These are phyloP conservation scores for Drosophila lacicola DNA, from an alignment of 2,888 invertebrate species.

Conservation along the genomic window DNA sequence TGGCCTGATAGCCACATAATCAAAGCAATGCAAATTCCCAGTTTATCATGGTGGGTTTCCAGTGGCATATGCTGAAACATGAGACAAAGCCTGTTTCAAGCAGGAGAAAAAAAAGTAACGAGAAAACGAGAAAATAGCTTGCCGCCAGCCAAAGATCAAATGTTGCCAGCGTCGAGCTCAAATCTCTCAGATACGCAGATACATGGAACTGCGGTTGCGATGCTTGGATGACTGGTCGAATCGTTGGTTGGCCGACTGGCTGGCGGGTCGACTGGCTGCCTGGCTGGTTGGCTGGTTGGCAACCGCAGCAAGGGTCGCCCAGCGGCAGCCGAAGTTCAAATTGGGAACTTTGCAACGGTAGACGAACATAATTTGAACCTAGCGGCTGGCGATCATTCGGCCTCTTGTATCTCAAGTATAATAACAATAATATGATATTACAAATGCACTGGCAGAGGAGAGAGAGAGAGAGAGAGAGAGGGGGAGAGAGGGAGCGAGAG, in stretches of 20 bases:
- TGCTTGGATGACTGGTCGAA: constrained; percentile 25
- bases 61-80: constrained; percentile 64
- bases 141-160: constrained; percentile 76
- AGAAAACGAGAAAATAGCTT: constrained; percentile 56
- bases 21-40: constrained; percentile 39
- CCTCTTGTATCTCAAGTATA: constrained; percentile 61
- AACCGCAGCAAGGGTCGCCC: constrained; percentile 74
- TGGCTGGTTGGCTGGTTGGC: constrained; percentile 32
- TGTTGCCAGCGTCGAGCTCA: constrained; percentile 58
- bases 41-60: constrained; percentile 47
- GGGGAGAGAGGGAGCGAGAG: neutral
- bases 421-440: constrained; percentile 76
- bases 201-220: constrained; percentile 66
- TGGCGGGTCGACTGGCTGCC: constrained; percentile 22
- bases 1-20: constrained; percentile 12
- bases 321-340: constrained; percentile 73
- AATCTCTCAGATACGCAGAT: constrained; percentile 72
- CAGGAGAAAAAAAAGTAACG: constrained; percentile 21
- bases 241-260: constrained; percentile 22
- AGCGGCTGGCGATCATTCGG: constrained; percentile 55
- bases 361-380: constrained; percentile 71
- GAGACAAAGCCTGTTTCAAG: constrained; percentile 55
- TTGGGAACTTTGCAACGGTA: constrained; percentile 66
- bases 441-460: constrained; percentile 38
- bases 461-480: neutral